Conservation (phyloP, 2,888 invertebrate genomes). For the Terebella lapidaria region DNA sequence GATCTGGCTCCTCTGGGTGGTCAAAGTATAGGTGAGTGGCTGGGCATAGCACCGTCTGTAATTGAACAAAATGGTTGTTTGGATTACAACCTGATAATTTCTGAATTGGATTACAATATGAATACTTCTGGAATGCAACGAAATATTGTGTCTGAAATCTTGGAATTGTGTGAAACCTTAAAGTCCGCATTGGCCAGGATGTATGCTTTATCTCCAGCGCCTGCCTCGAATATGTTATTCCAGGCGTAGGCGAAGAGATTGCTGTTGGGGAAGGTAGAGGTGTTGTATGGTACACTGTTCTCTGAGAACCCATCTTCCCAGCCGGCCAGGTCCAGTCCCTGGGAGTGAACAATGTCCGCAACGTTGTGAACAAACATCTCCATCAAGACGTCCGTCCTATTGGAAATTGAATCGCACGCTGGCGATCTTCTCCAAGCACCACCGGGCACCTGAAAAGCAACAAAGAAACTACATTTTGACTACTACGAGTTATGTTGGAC, state of each 20-base stretch:
- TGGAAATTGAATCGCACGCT: slow-evolving; percentile 21
- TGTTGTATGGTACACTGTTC: not conserved
- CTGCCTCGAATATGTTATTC: slow-evolving; percentile 46
- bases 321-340: slow-evolving; percentile 3
- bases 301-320: slow-evolving; percentile 16
- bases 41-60: slow-evolving; percentile 26
- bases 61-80: not conserved
- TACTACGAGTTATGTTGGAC: too few species aligned
- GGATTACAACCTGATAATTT: too few species aligned
- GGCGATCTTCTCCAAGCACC: slow-evolving; percentile 38
- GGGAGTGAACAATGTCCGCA: not conserved
- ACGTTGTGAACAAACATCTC: slow-evolving; percentile 4
- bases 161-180: too few species aligned
- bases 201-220: slow-evolving; percentile 36
- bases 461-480: too few species aligned
- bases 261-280: not conserved
- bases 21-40: slow-evolving; percentile 35
- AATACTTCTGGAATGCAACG: too few species aligned
- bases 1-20: slow-evolving; percentile 36
- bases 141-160: too few species aligned
- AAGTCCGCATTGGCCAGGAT: slow-evolving; percentile 40
- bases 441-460: slow-evolving; percentile 25
- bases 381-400: not conserved
- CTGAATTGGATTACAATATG: too few species aligned
- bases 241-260: slow-evolving; percentile 34